Conservation (phyloP, 1,140 invertebrate species). For the Pantala flavescens region DNA sequence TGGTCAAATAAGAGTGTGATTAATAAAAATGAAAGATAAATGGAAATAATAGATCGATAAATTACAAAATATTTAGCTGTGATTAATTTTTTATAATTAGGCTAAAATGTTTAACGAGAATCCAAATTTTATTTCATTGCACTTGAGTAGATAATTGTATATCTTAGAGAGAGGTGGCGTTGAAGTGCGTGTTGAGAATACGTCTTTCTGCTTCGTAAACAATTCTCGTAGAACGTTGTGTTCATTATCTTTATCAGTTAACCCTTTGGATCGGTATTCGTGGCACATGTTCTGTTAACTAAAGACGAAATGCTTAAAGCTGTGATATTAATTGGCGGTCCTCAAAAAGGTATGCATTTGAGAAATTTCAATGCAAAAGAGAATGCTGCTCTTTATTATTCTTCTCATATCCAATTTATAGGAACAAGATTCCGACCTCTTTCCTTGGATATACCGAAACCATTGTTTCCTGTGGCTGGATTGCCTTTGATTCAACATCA, state of each 20-base stretch:
- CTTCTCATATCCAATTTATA: slow-evolving; percentile 34
- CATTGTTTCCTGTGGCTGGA: slow-evolving; percentile 92
- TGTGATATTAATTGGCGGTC: slow-evolving; percentile 52
- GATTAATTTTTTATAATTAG: no score
- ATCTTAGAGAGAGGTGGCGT: no score
- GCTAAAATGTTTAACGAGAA: no score
- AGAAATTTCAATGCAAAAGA: slow-evolving; percentile 15
- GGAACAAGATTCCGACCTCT: slow-evolving; percentile 93
- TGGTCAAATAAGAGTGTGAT: neutral
- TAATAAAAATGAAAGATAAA: neutral
- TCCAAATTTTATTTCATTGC: no score
- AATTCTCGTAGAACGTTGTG: neutral
- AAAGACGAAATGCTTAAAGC: slow-evolving; percentile 40
- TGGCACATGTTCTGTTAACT: neutral
- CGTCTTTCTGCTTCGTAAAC: neutral
- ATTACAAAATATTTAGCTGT: neutral
- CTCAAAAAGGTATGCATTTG: slow-evolving; percentile 47
- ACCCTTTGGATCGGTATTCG: neutral
- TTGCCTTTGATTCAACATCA: slow-evolving; percentile 92
- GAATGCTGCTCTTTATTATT: slow-evolving; percentile 24
- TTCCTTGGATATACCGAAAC: slow-evolving; percentile 93
- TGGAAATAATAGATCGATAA: neutral
- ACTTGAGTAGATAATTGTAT: no score
- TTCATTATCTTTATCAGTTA: neutral
- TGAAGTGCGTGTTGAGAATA: no score